A percentile compares a stretch with the other conserved stretches of the same genome.
phyloP scores from a whole-genome alignment of 1,140 invertebrate species.

The Ganaspis sp. region DNA sequence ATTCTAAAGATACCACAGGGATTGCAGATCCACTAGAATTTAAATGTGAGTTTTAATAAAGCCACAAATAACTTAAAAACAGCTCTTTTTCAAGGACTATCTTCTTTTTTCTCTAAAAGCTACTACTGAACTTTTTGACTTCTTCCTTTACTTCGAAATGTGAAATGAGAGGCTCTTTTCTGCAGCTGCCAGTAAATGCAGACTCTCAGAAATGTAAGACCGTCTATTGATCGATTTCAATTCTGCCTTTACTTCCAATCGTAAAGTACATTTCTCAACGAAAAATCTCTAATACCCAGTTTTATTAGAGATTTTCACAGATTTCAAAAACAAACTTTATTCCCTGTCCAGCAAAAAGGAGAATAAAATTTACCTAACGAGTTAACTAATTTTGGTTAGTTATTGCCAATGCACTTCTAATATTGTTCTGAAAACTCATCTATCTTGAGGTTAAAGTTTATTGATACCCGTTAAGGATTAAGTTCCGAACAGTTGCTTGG shows the following conservation, averaged over 20 bases:
- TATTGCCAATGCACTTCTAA: too few relatives aligned
- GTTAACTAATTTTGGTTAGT: too few relatives aligned
- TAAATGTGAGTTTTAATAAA: too few relatives aligned
- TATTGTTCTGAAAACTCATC: too few relatives aligned
- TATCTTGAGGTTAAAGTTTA: too few relatives aligned
- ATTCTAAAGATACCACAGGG: not conserved
- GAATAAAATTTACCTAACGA: not conserved
- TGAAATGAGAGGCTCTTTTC: conserved; percentile 26
- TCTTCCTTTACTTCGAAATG: not conserved
- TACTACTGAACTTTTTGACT: not conserved
- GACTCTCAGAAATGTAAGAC: conserved; percentile 26
- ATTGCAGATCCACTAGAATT: not conserved
- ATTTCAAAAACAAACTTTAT: not conserved
- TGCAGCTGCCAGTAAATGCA: conserved; percentile 20
- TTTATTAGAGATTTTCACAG: not conserved
- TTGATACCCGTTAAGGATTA: too few relatives aligned
- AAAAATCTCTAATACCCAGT: not conserved
- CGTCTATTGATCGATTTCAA: conserved; percentile 23
- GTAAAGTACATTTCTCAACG: not conserved
- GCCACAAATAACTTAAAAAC: too few relatives aligned
- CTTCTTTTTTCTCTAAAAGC: not conserved
- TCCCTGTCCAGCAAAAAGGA: not conserved
- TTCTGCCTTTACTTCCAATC: not conserved
- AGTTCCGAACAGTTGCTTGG: too few relatives aligned
- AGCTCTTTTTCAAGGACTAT: too few relatives aligned